Conservation (phyloP, 2,888 invertebrate species). For the Coelogynopora nodosa region DNA sequence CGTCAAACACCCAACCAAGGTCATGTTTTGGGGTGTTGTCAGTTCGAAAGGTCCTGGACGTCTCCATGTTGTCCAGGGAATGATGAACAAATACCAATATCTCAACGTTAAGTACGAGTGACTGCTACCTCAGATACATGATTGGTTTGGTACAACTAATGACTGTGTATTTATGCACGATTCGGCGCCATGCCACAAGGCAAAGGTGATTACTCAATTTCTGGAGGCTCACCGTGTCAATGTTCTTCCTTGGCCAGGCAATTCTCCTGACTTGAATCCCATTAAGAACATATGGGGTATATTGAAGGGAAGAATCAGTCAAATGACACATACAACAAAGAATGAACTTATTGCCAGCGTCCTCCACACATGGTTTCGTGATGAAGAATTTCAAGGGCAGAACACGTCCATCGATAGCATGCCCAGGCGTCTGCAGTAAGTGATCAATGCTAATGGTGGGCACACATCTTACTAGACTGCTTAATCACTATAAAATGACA, state of each 20-base stretch:
- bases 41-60: too few relatives aligned
- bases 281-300: slow-evolving; percentile 37
- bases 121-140: slow-evolving; percentile 6
- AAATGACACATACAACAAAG: slow-evolving; percentile 26
- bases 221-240: neutral
- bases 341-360: slow-evolving; percentile 27
- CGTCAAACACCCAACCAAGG: too few relatives aligned
- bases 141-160: slow-evolving; percentile 8
- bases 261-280: slow-evolving; percentile 33
- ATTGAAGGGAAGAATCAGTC: neutral
- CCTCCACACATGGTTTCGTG: slow-evolving; percentile 22
- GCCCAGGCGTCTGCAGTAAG: slow-evolving; percentile 35
- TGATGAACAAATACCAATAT: too few relatives aligned
- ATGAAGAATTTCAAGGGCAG: slow-evolving; percentile 7
- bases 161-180: slow-evolving; percentile 34
- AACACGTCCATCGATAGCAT: slow-evolving; percentile 33
- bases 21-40: too few relatives aligned
- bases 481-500: too few relatives aligned
- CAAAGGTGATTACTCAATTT: neutral
- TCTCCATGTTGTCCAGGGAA: too few relatives aligned
- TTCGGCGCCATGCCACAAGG: slow-evolving; percentile 30
- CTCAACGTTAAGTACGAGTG: neutral
- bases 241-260: slow-evolving; percentile 28
- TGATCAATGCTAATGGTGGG: slow-evolving; percentile 25
- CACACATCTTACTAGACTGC: slow-evolving; percentile 33